Evolutionary conservation across 2,113 vertebrate species (phyloP).

Genomic region (Notarius quadriscutis): DNA sequence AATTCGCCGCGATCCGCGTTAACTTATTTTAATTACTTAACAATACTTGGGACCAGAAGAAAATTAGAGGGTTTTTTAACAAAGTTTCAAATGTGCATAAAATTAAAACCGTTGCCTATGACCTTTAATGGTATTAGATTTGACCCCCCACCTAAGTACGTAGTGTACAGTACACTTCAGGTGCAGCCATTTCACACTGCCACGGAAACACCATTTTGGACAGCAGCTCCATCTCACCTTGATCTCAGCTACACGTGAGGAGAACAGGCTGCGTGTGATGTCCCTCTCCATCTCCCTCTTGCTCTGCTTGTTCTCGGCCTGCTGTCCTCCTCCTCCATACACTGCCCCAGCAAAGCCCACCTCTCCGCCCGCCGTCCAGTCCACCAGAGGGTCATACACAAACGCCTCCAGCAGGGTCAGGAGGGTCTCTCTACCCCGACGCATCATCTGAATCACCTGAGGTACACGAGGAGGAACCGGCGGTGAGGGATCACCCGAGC

Average conservation of each 20-base stretch:
- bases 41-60: too few relatives aligned
- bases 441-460: constrained; percentile 96
- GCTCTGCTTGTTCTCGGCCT: constrained; percentile 95
- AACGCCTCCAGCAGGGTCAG: constrained; percentile 94
- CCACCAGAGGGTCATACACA: constrained; percentile 96
- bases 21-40: too few relatives aligned
- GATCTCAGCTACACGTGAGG: constrained; percentile 95
- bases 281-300: constrained; percentile 98
- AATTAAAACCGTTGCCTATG: too few relatives aligned
- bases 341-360: constrained; percentile 96
- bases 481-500: neutral
- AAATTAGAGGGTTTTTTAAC: too few relatives aligned
- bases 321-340: constrained; percentile 95
- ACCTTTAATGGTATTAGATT: too few relatives aligned
- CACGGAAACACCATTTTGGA: neutral
- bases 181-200: neutral
- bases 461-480: constrained; percentile 8
- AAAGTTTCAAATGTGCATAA: too few relatives aligned
- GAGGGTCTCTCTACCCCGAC: constrained; percentile 91
- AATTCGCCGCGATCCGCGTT: too few relatives aligned
- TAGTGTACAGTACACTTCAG: neutral
- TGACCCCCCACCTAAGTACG: too few relatives aligned
- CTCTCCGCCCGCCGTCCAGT: constrained; percentile 97
- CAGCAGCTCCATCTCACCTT: constrained; percentile 76
- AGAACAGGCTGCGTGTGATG: constrained; percentile 96